Evolutionary conservation across 23 tunicate species (phyloP).

Genomic region (Trididemnum miniatum): DNA sequence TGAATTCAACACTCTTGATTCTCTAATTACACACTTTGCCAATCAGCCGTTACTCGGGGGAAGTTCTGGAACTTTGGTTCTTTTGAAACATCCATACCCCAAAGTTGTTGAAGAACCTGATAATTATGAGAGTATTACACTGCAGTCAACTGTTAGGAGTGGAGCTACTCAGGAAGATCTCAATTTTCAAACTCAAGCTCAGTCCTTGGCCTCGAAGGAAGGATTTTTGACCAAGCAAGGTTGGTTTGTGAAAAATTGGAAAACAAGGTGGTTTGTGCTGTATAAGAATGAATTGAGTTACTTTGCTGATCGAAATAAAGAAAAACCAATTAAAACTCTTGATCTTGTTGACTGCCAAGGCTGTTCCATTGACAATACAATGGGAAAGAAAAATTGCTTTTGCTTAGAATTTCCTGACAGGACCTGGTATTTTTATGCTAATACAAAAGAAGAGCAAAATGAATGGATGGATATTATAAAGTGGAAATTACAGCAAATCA

Average conservation of each 20-base stretch:
- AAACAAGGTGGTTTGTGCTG: slow-evolving; percentile 92
- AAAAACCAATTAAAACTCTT: slow-evolving; percentile 87
- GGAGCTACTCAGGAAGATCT: slow-evolving; percentile 86
- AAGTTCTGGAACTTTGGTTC: slow-evolving; percentile 76
- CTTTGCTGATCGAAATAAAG: slow-evolving; percentile 79
- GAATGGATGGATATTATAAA: slow-evolving; percentile 98
- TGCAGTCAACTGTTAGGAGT: slow-evolving; percentile 87
- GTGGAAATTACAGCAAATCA: slow-evolving; percentile 65
- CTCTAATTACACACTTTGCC: slow-evolving; percentile 85
- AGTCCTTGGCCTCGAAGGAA: slow-evolving; percentile 90
- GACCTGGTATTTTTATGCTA: slow-evolving; percentile 91
- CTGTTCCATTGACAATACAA: slow-evolving; percentile 61
- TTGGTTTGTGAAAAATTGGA: slow-evolving; percentile 83
- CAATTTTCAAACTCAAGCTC: slow-evolving; percentile 66
- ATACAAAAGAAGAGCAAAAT: slow-evolving; percentile 79
- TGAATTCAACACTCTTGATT: slow-evolving; percentile 68
- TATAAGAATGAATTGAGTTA: slow-evolving; percentile 84
- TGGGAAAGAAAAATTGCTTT: slow-evolving; percentile 73
- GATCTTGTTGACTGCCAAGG: slow-evolving; percentile 82
- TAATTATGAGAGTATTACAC: slow-evolving; percentile 84
- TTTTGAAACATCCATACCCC: slow-evolving; percentile 85
- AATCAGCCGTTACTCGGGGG: slow-evolving; percentile 94
- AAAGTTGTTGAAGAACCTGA: slow-evolving; percentile 89
- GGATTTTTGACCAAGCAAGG: slow-evolving; percentile 95
- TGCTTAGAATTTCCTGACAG: slow-evolving; percentile 77